A percentile compares a stretch with the other conserved stretches of the same genome.
Conservation (phyloP, 2,888 invertebrate genomes). For the Yponomeuta malinellus region DNA sequence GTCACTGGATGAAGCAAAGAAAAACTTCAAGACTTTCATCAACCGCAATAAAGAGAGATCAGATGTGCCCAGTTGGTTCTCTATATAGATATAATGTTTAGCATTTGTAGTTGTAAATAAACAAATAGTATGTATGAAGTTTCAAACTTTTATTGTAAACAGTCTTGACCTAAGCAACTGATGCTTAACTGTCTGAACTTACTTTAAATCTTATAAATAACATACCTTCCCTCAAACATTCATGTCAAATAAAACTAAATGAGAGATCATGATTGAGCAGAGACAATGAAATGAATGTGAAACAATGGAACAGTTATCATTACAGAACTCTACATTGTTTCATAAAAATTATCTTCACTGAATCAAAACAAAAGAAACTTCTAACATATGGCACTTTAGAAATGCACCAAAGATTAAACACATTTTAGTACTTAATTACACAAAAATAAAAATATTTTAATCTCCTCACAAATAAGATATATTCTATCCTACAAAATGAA, state of each 20-base stretch:
- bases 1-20: conserved; percentile 77
- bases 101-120: conserved; percentile 15
- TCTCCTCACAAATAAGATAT: neutral
- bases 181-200: neutral
- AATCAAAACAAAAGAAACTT: neutral
- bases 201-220: neutral
- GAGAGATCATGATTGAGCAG: neutral
- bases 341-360: neutral
- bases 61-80: conserved; percentile 88
- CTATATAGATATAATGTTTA: conserved; percentile 62
- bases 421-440: neutral
- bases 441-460: neutral
- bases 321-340: neutral
- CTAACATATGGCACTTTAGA: neutral
- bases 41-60: conserved; percentile 80
- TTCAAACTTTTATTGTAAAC: neutral
- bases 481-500: conserved; percentile 1
- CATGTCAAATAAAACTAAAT: neutral
- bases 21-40: conserved; percentile 75
- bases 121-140: conserved; percentile 11
- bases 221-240: neutral
- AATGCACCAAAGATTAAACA: neutral
- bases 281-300: neutral
- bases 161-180: neutral
- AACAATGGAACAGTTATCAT: neutral